Conservation (phyloP, 2,888 invertebrate species). For the Phaonia tiefii region DNA sequence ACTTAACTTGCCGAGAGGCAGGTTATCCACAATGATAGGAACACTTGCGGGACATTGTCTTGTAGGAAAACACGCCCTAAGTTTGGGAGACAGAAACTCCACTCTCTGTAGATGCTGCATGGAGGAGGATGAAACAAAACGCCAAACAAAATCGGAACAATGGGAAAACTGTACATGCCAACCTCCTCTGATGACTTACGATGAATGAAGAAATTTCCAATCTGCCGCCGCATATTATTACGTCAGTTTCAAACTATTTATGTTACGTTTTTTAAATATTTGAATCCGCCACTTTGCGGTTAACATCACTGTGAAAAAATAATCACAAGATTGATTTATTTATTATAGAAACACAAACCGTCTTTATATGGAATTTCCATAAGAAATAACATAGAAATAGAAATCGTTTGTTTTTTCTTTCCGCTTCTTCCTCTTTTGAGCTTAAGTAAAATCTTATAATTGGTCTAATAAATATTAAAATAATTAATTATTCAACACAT, state of each 20-base stretch:
- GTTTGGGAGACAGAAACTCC: too few relatives aligned
- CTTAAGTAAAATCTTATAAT: not conserved
- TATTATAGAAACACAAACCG: not conserved
- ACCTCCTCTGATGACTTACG: too few relatives aligned
- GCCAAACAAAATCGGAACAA: too few relatives aligned
- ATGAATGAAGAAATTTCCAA: too few relatives aligned
- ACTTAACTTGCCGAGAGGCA: too few relatives aligned
- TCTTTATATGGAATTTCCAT: not conserved
- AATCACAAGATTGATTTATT: not conserved
- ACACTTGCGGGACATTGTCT: too few relatives aligned
- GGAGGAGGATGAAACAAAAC: too few relatives aligned
- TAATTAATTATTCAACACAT: constrained; percentile 24
- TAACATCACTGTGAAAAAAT: not conserved
- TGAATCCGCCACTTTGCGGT: not conserved
- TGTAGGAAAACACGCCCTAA: too few relatives aligned
- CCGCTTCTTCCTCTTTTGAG: not conserved
- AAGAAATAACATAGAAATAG: not conserved
- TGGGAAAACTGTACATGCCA: too few relatives aligned
- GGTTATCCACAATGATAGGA: too few relatives aligned
- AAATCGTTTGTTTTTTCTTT: not conserved
- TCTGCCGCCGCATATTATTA: not conserved
- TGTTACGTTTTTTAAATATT: not conserved
- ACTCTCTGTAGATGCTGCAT: too few relatives aligned
- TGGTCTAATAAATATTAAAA: constrained; percentile 33
- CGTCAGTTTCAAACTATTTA: not conserved